Evolutionary conservation across 1,140 invertebrate genomes (phyloP).

Genomic region (Palaemon carinicauda): DNA sequence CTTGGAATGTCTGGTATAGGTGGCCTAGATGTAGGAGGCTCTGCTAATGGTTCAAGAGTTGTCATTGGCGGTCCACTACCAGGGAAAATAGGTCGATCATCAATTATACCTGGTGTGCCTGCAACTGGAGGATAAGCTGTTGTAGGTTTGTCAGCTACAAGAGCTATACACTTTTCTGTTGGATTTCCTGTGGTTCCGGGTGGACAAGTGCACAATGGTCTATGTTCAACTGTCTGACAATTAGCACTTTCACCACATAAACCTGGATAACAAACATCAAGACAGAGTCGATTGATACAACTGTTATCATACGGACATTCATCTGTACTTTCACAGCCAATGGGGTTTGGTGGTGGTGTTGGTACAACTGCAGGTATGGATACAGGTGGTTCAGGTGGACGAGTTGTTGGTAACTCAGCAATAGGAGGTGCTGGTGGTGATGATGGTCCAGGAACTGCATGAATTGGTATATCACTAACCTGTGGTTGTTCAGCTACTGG

Average conservation of each 20-base stretch:
- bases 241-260: conserved; percentile 37
- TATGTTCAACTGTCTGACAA: conserved; percentile 34
- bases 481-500: neutral
- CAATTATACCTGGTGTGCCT: neutral
- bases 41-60: neutral
- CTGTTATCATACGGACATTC: conserved; percentile 32
- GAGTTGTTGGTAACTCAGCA: neutral
- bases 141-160: conserved; percentile 63
- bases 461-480: neutral
- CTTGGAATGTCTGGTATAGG: neutral
- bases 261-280: conserved; percentile 35
- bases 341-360: neutral
- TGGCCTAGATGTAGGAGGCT: neutral
- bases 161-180: conserved; percentile 82
- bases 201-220: conserved; percentile 70
- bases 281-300: conserved; percentile 31
- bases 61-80: conserved; percentile 71
- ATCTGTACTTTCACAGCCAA: conserved; percentile 20
- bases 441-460: conserved; percentile 9
- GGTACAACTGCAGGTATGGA: neutral
- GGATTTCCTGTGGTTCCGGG: conserved; percentile 81
- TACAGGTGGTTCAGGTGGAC: neutral
- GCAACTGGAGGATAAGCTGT: conserved; percentile 9
- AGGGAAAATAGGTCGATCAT: neutral
- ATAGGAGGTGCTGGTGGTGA: neutral